phyloP scores from a whole-genome alignment of 1,140 invertebrate genomes.

The Melitaea cinxia region DNA sequence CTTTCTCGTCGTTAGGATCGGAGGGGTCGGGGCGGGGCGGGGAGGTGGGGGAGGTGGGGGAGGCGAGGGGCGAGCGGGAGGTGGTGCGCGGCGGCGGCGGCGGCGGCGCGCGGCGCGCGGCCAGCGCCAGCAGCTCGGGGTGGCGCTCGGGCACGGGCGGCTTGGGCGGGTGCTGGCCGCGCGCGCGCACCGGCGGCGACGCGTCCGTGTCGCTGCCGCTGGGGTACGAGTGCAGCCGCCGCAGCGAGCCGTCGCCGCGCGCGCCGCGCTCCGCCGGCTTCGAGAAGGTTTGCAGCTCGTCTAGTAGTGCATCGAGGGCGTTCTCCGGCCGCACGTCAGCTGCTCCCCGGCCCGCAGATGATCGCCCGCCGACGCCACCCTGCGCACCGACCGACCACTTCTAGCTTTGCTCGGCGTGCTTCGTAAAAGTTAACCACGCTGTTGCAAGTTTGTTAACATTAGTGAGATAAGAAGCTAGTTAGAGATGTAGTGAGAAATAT shows the following conservation, averaged over 20 bases:
- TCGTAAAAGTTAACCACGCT: slow-evolving; percentile 52
- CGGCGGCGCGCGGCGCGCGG: slow-evolving; percentile 89
- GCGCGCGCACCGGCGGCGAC: slow-evolving; percentile 84
- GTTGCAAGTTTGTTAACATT: slow-evolving; percentile 45
- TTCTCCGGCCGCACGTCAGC: slow-evolving; percentile 91
- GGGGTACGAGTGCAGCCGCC: slow-evolving; percentile 88
- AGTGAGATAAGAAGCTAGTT: not conserved
- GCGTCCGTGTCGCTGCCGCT: slow-evolving; percentile 88
- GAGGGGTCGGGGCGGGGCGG: slow-evolving; percentile 45
- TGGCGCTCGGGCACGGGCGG: slow-evolving; percentile 91
- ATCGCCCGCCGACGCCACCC: slow-evolving; percentile 85
- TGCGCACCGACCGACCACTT: slow-evolving; percentile 67
- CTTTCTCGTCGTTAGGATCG: slow-evolving; percentile 73
- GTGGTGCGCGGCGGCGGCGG: slow-evolving; percentile 92
- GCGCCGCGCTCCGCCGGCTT: slow-evolving; percentile 86
- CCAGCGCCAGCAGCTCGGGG: slow-evolving; percentile 85
- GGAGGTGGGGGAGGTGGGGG: slow-evolving; percentile 83
- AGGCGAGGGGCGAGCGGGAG: slow-evolving; percentile 90
- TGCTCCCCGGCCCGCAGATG: slow-evolving; percentile 86
- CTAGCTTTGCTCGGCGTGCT: slow-evolving; percentile 54
- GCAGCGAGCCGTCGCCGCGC: slow-evolving; percentile 87
- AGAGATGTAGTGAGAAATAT: slow-evolving; percentile 13
- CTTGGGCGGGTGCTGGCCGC: slow-evolving; percentile 81
- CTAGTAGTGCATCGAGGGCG: slow-evolving; percentile 97
- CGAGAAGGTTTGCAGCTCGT: slow-evolving; percentile 93